Percentiles rank a stretch among this genome's conserved stretches.
Conservation (phyloP, 2,888 invertebrate species). For the Bedellia somnulentella region DNA sequence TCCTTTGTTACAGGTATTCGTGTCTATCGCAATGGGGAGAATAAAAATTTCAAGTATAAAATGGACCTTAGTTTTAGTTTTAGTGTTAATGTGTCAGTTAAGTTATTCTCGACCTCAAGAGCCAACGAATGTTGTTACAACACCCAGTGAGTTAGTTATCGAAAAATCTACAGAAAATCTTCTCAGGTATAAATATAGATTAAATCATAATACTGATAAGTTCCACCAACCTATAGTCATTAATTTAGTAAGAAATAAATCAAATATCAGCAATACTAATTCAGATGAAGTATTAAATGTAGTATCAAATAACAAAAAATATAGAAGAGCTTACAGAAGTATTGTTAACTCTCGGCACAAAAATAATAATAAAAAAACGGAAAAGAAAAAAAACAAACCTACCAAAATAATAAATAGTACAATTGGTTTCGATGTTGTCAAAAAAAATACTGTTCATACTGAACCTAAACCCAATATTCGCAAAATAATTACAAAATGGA, state of each 20-base stretch:
- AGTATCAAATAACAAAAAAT: too few relatives aligned
- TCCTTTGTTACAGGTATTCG: constrained; percentile 39
- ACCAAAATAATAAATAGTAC: too few relatives aligned
- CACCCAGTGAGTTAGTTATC: constrained; percentile 16
- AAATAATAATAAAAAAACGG: too few relatives aligned
- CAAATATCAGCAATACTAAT: too few relatives aligned
- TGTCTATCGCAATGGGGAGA: constrained; percentile 32
- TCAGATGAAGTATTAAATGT: too few relatives aligned
- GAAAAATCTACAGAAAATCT: constrained; percentile 27
- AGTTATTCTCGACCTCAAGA: constrained; percentile 43
- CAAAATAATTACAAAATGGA: constrained; percentile 57
- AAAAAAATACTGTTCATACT: too few relatives aligned
- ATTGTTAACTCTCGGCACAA: too few relatives aligned
- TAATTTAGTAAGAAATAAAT: constrained; percentile 16
- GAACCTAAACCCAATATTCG: constrained; percentile 34
- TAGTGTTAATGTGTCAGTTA: constrained; percentile 31
- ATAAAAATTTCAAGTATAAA: constrained; percentile 40
- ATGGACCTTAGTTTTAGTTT: constrained; percentile 48
- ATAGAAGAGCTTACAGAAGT: too few relatives aligned
- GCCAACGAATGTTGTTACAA: constrained; percentile 12
- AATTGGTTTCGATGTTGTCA: too few relatives aligned
- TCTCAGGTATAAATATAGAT: constrained; percentile 41
- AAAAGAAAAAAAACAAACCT: too few relatives aligned
- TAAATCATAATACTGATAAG: constrained; percentile 12
- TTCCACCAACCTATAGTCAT: constrained; percentile 20